A percentile compares a stretch with the other conserved stretches of the same genome.
Evolutionary conservation across 2,113 vertebrate genomes (phyloP).

Genomic region (Mirounga angustirostris): DNA sequence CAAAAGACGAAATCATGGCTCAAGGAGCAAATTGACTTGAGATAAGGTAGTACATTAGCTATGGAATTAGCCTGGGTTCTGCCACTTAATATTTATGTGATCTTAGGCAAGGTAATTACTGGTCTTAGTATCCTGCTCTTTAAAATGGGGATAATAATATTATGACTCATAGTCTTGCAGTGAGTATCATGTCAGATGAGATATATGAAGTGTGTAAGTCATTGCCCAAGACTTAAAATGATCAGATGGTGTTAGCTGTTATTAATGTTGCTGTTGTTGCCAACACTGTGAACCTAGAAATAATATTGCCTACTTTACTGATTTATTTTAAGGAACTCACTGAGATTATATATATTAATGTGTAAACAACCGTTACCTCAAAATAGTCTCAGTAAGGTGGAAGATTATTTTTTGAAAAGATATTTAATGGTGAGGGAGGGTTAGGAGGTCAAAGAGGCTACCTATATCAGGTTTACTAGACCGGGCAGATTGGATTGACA

Average conservation of each 20-base stretch:
- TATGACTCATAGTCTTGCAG: background rate
- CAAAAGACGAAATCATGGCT: background rate
- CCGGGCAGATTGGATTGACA: background rate
- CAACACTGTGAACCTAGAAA: constrained; percentile 14
- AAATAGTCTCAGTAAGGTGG: background rate
- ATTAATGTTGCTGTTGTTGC: background rate
- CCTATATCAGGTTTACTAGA: background rate
- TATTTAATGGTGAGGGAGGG: background rate
- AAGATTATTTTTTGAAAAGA: constrained; percentile 30
- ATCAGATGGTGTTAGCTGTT: background rate
- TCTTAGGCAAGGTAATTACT: constrained; percentile 17
- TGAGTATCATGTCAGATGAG: background rate
- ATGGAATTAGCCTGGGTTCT: background rate
- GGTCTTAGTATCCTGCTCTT: constrained; percentile 17
- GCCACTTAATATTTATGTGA: background rate
- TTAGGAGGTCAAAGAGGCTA: constrained; percentile 32
- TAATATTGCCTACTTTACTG: background rate
- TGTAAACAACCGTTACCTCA: background rate
- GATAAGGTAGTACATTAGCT: background rate
- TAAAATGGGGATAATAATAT: background rate
- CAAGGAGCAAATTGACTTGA: background rate
- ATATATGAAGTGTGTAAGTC: background rate
- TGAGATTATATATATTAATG: background rate
- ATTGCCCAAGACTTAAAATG: background rate
- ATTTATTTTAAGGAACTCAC: background rate